phyloP scores from a whole-genome alignment of 2,797 vertebrate genomes.

The Thunnus albacares region DNA sequence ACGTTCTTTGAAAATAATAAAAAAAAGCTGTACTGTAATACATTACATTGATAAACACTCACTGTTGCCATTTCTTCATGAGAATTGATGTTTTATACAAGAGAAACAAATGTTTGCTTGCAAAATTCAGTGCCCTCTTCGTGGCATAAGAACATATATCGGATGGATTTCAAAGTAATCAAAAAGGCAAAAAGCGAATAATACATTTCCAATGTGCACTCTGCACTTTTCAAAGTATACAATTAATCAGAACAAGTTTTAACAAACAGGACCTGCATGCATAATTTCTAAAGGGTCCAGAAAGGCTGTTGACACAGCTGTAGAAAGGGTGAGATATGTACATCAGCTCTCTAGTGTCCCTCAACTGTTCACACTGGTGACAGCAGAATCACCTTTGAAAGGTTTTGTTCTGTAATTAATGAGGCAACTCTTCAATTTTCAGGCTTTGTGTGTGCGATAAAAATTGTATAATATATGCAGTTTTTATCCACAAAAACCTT shows the following conservation, averaged over 20 bases:
- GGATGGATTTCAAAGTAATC: conserved; percentile 84
- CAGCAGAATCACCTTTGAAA: conserved; percentile 71
- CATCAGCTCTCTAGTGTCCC: conserved; percentile 80
- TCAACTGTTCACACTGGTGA: conserved; percentile 67
- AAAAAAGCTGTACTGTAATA: conserved; percentile 90
- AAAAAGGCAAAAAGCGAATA: conserved; percentile 86
- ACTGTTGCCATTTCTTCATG: conserved; percentile 87
- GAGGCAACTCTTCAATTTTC: conserved; percentile 76
- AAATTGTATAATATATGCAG: conserved; percentile 90
- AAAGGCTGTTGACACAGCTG: conserved; percentile 78
- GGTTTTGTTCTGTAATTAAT: conserved; percentile 62
- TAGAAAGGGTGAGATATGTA: conserved; percentile 86
- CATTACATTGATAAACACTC: conserved; percentile 94
- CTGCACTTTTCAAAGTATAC: conserved; percentile 85
- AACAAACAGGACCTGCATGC: conserved; percentile 86
- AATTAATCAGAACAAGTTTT: conserved; percentile 86
- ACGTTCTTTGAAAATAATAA: conserved; percentile 83
- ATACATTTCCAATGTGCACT: conserved; percentile 85
- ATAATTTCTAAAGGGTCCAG: conserved; percentile 82
- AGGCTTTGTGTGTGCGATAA: conserved; percentile 75
- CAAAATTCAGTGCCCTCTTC: conserved; percentile 79
- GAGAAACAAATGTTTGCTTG: conserved; percentile 87
- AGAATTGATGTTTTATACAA: conserved; percentile 86
- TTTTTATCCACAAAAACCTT: conserved; percentile 77
- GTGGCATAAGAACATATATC: conserved; percentile 85